A percentile compares a stretch with the other conserved stretches of the same genome.
Evolutionary conservation across 2,888 invertebrate genomes (phyloP).

Genomic region (Eretmocerus hayati): DNA sequence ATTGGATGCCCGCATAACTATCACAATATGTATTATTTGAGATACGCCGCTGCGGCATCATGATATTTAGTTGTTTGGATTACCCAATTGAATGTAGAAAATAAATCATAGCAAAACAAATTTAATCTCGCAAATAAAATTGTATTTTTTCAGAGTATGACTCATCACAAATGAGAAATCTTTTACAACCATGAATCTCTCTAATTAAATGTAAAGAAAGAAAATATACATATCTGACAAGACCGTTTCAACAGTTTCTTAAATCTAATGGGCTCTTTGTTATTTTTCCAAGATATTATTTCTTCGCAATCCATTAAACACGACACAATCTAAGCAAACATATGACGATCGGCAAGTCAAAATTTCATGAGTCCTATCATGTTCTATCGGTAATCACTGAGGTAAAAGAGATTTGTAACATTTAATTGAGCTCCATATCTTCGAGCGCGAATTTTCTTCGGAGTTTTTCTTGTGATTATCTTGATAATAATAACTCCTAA

Average conservation of each 20-base stretch:
- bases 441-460: conserved; percentile 11
- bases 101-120: background rate
- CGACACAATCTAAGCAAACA: conserved; percentile 16
- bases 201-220: conserved; percentile 12
- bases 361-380: conserved; percentile 12
- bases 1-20: too few species aligned
- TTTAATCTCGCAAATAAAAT: conserved; percentile 13
- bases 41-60: too few species aligned
- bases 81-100: too few species aligned
- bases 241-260: conserved; percentile 16
- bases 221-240: conserved; percentile 17
- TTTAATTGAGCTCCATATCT: conserved; percentile 10
- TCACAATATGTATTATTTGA: too few species aligned
- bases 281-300: background rate
- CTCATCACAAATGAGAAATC: conserved; percentile 11
- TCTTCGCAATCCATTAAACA: conserved; percentile 11
- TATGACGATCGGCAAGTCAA: conserved; percentile 16
- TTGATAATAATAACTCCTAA: conserved; percentile 15
- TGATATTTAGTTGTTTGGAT: too few species aligned
- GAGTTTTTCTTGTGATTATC: conserved; percentile 11
- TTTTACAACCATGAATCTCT: conserved; percentile 15
- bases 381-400: conserved; percentile 11
- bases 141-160: conserved; percentile 13
- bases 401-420: conserved; percentile 14
- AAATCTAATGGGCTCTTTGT: conserved; percentile 14